Conservation (phyloP, 2,888 invertebrate species). For the Cremastinae sp. region DNA sequence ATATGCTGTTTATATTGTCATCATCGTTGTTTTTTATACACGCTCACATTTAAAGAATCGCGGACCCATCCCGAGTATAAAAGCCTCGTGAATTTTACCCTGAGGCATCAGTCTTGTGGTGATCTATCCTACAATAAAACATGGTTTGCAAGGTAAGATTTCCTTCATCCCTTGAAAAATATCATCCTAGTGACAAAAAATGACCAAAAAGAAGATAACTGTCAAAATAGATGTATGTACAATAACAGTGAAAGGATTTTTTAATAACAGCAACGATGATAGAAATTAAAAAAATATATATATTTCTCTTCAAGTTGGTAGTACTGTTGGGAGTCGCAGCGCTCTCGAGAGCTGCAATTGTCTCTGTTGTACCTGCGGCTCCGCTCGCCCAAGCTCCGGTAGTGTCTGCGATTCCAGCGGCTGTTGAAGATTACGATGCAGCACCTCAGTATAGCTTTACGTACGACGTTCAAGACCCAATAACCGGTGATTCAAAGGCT, state of each 20-base stretch:
- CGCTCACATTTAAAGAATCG: constrained; percentile 54
- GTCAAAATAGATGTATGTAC: too few species aligned
- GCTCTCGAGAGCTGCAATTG: constrained; percentile 80
- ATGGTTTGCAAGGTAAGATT: constrained; percentile 73
- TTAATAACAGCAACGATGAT: constrained; percentile 46
- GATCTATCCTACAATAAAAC: constrained; percentile 69
- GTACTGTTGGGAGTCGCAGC: constrained; percentile 76
- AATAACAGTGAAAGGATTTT: too few species aligned
- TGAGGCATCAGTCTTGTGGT: constrained; percentile 73
- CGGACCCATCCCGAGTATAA: constrained; percentile 70
- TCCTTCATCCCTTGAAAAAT: background rate
- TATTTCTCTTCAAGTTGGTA: constrained; percentile 69
- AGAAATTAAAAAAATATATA: constrained; percentile 12
- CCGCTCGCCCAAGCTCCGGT: constrained; percentile 51
- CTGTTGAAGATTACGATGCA: constrained; percentile 73
- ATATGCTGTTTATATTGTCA: constrained; percentile 63
- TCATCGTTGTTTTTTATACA: constrained; percentile 56
- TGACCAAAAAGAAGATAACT: too few species aligned
- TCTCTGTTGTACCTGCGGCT: constrained; percentile 61
- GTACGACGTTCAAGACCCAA: constrained; percentile 74
- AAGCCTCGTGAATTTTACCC: constrained; percentile 72
- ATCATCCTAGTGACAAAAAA: background rate
- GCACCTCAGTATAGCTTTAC: constrained; percentile 74
- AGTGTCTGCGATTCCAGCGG: constrained; percentile 63
- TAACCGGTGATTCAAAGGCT: constrained; percentile 76